Evolutionary conservation across 2,888 invertebrate species (phyloP).

Genomic region (Halocaridina rubra): DNA sequence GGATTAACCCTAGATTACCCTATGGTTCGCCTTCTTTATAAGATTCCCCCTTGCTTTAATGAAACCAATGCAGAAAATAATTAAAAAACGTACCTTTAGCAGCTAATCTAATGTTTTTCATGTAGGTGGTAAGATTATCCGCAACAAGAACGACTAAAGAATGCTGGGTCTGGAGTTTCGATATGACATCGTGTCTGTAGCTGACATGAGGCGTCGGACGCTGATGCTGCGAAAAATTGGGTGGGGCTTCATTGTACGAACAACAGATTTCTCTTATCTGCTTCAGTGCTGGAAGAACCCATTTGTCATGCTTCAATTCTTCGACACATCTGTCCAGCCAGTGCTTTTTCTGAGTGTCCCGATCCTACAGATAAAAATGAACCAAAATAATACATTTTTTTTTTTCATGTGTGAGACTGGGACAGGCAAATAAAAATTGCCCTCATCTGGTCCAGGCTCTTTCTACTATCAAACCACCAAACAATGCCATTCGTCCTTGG

Average conservation of each 20-base stretch:
- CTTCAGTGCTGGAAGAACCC: slow-evolving; percentile 94
- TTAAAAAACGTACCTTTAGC: slow-evolving; percentile 71
- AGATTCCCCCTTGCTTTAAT: too few relatives aligned
- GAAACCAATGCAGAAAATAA: too few relatives aligned
- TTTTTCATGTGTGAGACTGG: too few relatives aligned
- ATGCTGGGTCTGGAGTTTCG: slow-evolving; percentile 90
- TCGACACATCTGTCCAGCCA: slow-evolving; percentile 98
- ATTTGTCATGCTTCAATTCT: slow-evolving; percentile 87
- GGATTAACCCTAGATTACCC: too few relatives aligned
- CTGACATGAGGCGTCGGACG: slow-evolving; percentile 61
- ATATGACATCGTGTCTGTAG: slow-evolving; percentile 80
- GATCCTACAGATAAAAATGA: slow-evolving; percentile 72
- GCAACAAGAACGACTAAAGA: slow-evolving; percentile 93
- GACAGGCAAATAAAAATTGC: too few relatives aligned
- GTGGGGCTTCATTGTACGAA: slow-evolving; percentile 85
- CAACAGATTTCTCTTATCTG: slow-evolving; percentile 96
- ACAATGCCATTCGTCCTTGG: too few relatives aligned
- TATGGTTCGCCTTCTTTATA: too few relatives aligned
- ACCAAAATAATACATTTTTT: background rate
- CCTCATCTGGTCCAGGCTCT: too few relatives aligned
- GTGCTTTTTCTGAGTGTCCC: slow-evolving; percentile 93
- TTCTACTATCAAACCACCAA: too few relatives aligned
- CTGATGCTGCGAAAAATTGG: slow-evolving; percentile 70
- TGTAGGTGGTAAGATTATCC: slow-evolving; percentile 84
- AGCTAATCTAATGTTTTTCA: slow-evolving; percentile 83